These are phyloP conservation scores for Hippocampus zosterae DNA, from an alignment of 2,113 vertebrate species.

Conservation along the genomic window DNA sequence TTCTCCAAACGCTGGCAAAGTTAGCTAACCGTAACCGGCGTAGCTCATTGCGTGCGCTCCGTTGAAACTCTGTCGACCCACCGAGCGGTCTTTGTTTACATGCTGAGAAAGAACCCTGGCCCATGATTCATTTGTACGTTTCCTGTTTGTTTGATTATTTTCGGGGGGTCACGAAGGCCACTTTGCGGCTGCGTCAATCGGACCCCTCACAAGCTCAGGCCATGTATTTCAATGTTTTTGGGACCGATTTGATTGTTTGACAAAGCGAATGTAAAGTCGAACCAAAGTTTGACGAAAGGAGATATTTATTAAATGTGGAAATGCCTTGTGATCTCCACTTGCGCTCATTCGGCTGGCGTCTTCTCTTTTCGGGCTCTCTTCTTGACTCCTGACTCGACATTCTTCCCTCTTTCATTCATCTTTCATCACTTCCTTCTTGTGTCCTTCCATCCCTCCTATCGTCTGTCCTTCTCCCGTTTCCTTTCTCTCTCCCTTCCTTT, in stretches of 20 bases:
- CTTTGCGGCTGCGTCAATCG: slow-evolving; percentile 29
- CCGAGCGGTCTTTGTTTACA: slow-evolving; percentile 63
- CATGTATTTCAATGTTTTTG: slow-evolving; percentile 20
- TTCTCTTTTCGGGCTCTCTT: too few relatives aligned
- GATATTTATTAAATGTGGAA: slow-evolving; percentile 64
- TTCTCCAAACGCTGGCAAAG: not conserved
- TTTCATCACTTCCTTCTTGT: too few relatives aligned
- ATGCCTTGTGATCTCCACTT: slow-evolving; percentile 17
- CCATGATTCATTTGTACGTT: slow-evolving; percentile 43
- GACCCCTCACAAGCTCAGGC: slow-evolving; percentile 50
- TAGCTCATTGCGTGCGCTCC: not conserved
- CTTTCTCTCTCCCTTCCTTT: not conserved
- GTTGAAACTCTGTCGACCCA: not conserved
- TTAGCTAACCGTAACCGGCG: not conserved
- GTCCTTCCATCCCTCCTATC: too few relatives aligned
- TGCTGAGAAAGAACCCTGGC: slow-evolving; percentile 16
- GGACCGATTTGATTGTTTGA: slow-evolving; percentile 65
- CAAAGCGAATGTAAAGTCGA: slow-evolving; percentile 63
- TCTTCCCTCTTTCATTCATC: too few relatives aligned
- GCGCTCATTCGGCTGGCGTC: too few relatives aligned
- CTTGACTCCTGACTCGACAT: too few relatives aligned
- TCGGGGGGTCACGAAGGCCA: slow-evolving; percentile 5
- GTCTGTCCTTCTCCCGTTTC: not conserved
- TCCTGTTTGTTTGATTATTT: slow-evolving; percentile 11
- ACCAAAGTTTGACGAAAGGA: slow-evolving; percentile 24